phyloP scores from a whole-genome alignment of 1,140 invertebrate species.

The Cotesia typhae region DNA sequence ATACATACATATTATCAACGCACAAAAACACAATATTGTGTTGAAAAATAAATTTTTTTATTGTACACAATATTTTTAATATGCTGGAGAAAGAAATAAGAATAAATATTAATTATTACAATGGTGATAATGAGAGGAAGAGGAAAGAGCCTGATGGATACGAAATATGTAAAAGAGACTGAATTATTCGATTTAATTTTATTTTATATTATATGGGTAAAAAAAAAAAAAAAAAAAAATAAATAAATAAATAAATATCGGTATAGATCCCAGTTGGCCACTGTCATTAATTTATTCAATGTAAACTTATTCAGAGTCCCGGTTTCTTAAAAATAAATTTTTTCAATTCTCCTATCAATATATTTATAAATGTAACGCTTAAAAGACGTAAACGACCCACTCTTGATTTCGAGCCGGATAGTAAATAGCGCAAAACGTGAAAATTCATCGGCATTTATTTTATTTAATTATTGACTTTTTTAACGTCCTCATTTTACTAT shows the following conservation, averaged over 20 bases:
- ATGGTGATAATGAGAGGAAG: background rate
- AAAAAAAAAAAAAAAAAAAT: background rate
- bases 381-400: slow-evolving; percentile 47
- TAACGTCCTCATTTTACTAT: too few species aligned
- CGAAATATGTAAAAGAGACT: background rate
- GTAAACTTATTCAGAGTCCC: too few species aligned
- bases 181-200: slow-evolving; percentile 55
- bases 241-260: slow-evolving; percentile 28
- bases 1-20: slow-evolving; percentile 34
- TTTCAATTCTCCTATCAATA: slow-evolving; percentile 23
- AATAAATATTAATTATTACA: background rate
- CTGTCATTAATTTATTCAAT: slow-evolving; percentile 21
- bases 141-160: slow-evolving; percentile 16
- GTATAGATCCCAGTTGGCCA: background rate
- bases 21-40: too few species aligned
- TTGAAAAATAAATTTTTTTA: too few species aligned
- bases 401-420: slow-evolving; percentile 56
- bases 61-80: too few species aligned
- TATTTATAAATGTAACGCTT: slow-evolving; percentile 3
- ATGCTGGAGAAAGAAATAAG: slow-evolving; percentile 10
- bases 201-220: slow-evolving; percentile 39
- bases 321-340: too few species aligned
- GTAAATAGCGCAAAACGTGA: slow-evolving; percentile 45
- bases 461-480: background rate
- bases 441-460: background rate